These are phyloP conservation scores for Matsumurasca onukii DNA, from an alignment of 1,140 invertebrate species.

Conservation along the genomic window DNA sequence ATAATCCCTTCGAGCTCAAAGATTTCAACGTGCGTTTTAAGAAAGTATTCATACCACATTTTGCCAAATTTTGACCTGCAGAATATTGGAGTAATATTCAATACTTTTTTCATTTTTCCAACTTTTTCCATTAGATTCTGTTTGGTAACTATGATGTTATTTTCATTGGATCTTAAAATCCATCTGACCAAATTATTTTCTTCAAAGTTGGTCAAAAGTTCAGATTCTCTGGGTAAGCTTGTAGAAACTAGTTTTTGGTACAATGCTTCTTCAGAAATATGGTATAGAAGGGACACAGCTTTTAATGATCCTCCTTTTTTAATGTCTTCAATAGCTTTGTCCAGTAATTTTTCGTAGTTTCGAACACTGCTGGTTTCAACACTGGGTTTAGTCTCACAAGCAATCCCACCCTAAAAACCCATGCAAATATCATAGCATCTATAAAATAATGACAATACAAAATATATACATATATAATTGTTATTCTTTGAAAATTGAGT, in stretches of 20 bases:
- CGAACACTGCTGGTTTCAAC: too few species aligned
- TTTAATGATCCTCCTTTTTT: background rate
- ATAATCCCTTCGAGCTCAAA: slow-evolving; percentile 8
- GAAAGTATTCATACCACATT: slow-evolving; percentile 14
- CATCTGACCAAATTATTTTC: slow-evolving; percentile 8
- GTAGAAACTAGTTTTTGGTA: slow-evolving; percentile 5
- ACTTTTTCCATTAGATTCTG: slow-evolving; percentile 3
- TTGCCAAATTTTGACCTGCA: background rate
- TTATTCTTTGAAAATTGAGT: too few species aligned
- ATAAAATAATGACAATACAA: background rate
- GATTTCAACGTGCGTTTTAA: slow-evolving; percentile 4
- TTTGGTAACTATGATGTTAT: background rate
- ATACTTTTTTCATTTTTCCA: slow-evolving; percentile 9
- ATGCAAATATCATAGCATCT: background rate
- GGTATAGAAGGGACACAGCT: background rate
- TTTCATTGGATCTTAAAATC: slow-evolving; percentile 7
- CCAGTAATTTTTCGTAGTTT: slow-evolving; percentile 7
- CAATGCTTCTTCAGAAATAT: background rate
- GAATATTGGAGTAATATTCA: slow-evolving; percentile 10
- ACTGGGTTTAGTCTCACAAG: too few species aligned
- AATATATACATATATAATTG: too few species aligned
- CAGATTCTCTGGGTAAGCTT: slow-evolving; percentile 3
- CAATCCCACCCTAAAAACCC: background rate
- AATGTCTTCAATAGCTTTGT: slow-evolving; percentile 3
- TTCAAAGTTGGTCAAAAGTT: background rate